phyloP scores from a whole-genome alignment of 2,797 vertebrate genomes.

The Paedocypris micromegethes region DNA sequence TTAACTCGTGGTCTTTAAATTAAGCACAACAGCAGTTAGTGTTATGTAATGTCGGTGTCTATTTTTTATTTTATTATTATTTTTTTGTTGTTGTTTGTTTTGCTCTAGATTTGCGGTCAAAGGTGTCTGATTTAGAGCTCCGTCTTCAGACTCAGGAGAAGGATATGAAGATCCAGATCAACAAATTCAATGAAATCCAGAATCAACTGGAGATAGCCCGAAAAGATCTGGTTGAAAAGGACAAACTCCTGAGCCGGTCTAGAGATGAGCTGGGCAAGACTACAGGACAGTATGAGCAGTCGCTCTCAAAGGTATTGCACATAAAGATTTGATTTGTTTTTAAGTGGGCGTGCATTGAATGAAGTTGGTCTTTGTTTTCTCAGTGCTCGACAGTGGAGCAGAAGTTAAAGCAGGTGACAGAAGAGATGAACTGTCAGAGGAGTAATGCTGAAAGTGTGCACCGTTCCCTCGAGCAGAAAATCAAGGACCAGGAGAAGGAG shows the following conservation, averaged over 20 bases:
- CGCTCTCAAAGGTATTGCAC: constrained; percentile 69
- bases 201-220: constrained; percentile 72
- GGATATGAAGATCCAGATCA: constrained; percentile 67
- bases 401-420: constrained; percentile 81
- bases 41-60: background rate
- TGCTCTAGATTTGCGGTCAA: constrained; percentile 73
- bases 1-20: too few species aligned
- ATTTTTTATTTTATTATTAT: background rate
- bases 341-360: background rate
- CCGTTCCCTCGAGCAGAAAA: constrained; percentile 78
- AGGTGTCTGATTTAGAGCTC: constrained; percentile 63
- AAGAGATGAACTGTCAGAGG: constrained; percentile 85
- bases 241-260: constrained; percentile 72
- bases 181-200: constrained; percentile 75
- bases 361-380: background rate
- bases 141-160: constrained; percentile 76
- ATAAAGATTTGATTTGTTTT: too few species aligned
- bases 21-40: too few species aligned
- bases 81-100: too few species aligned
- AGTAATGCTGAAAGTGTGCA: constrained; percentile 84
- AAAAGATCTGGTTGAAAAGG: constrained; percentile 75
- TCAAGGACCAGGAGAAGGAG: constrained; percentile 82
- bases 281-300: constrained; percentile 70
- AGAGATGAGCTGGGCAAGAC: constrained; percentile 75
- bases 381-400: constrained; percentile 77